These are phyloP conservation scores for Helleia helle DNA, from an alignment of 2,888 invertebrate genomes.

Conservation along the genomic window DNA sequence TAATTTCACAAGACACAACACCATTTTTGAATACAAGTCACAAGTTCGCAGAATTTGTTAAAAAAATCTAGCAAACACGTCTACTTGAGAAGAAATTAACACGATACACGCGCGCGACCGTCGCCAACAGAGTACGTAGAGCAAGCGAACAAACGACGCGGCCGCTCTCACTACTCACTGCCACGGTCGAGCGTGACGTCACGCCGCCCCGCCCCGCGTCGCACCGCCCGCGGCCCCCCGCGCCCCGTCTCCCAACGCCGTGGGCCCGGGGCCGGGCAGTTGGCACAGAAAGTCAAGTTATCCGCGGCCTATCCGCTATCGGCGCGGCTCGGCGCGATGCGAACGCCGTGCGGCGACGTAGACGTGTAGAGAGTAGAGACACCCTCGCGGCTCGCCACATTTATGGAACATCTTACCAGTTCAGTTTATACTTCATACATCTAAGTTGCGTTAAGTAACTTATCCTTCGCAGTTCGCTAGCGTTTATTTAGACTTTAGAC, in stretches of 20 bases:
- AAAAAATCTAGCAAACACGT: conserved; percentile 37
- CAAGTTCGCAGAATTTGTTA: conserved; percentile 39
- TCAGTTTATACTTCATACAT: not conserved
- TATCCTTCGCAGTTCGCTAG: too few species aligned
- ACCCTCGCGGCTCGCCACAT: conserved; percentile 43
- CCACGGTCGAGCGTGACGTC: conserved; percentile 73
- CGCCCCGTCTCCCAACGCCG: conserved; percentile 28
- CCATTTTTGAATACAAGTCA: conserved; percentile 49
- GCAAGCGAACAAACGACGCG: conserved; percentile 55
- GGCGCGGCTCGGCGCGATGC: conserved; percentile 24
- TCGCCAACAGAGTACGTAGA: conserved; percentile 63
- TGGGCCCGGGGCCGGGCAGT: conserved; percentile 61
- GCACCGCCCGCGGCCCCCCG: conserved; percentile 25
- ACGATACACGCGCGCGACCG: conserved; percentile 67
- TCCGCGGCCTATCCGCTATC: too few species aligned
- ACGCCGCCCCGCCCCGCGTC: conserved; percentile 40
- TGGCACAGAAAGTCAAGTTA: conserved; percentile 67
- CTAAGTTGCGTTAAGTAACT: conserved; percentile 1
- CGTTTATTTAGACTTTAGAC: too few species aligned
- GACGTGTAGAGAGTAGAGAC: conserved; percentile 6
- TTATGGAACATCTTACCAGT: conserved; percentile 35
- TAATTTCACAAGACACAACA: conserved; percentile 52
- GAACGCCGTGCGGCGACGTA: not conserved
- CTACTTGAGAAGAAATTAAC: conserved; percentile 39
- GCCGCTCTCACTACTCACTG: conserved; percentile 72